Percentiles rank a stretch among this genome's conserved stretches.
Evolutionary conservation across 2,888 invertebrate genomes (phyloP).

Genomic region (Abrostola triplasia): DNA sequence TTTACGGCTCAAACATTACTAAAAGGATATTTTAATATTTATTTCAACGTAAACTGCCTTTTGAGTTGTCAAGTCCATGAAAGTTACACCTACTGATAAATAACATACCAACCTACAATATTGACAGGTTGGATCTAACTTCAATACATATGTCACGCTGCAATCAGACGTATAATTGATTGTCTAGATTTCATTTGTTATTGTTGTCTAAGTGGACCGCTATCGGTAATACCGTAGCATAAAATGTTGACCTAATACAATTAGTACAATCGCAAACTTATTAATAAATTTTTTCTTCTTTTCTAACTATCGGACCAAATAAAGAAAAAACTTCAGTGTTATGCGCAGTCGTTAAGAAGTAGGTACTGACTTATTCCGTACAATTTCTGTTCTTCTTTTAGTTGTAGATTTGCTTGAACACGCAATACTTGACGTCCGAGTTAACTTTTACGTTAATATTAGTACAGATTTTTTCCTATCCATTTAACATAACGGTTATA

Average conservation of each 20-base stretch:
- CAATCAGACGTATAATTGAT: too few species aligned
- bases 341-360: slow-evolving; percentile 5
- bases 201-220: too few species aligned
- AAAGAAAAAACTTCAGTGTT: not conserved
- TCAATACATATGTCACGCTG: too few species aligned
- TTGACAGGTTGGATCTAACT: too few species aligned
- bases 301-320: not conserved
- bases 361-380: slow-evolving; percentile 7
- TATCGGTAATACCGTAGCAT: not conserved
- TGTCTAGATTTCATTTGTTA: too few species aligned
- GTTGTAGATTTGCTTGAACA: slow-evolving; percentile 25
- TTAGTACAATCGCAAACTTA: not conserved
- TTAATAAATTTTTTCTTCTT: not conserved
- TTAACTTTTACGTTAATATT: slow-evolving; percentile 40
- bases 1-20: too few species aligned
- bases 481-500: slow-evolving; percentile 60
- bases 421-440: slow-evolving; percentile 30
- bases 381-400: slow-evolving; percentile 14
- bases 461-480: slow-evolving; percentile 54
- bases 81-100: too few species aligned
- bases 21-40: too few species aligned
- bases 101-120: too few species aligned
- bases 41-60: too few species aligned
- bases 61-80: too few species aligned
- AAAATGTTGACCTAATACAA: not conserved